Conservation (phyloP, 2,888 invertebrate species). For the Platycnemis pennipes region DNA sequence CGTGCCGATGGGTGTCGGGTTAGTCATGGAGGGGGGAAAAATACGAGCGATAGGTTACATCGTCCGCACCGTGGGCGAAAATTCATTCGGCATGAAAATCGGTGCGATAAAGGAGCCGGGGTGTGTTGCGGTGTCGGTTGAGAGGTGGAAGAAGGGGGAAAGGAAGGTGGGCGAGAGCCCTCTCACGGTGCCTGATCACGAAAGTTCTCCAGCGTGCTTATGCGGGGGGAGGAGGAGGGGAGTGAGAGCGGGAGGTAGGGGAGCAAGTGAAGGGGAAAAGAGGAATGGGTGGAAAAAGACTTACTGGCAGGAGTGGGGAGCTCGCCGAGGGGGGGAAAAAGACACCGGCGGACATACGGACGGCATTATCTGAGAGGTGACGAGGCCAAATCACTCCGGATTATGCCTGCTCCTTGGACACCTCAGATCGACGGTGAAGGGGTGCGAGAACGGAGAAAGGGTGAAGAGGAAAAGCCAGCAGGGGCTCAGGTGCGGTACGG, state of each 20-base stretch:
- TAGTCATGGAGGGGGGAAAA: conserved; percentile 18
- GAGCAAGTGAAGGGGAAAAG: not conserved
- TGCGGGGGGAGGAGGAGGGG: not conserved
- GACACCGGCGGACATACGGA: not conserved
- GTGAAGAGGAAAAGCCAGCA: not conserved
- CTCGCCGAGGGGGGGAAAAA: conserved; percentile 2
- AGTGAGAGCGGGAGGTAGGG: not conserved
- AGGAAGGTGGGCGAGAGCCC: not conserved
- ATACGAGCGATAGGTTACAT: conserved; percentile 50
- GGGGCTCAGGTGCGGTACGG: too few relatives aligned
- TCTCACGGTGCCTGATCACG: conserved; percentile 66
- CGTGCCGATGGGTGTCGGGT: not conserved
- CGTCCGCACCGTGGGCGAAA: conserved; percentile 62
- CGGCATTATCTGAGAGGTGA: not conserved
- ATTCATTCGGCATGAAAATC: conserved; percentile 65
- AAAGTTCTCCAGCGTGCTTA: conserved; percentile 48
- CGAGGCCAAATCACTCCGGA: not conserved
- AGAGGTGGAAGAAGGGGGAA: not conserved
- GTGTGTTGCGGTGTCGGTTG: not conserved
- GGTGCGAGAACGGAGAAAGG: too few relatives aligned
- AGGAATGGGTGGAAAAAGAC: not conserved
- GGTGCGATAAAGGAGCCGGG: conserved; percentile 53
- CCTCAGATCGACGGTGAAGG: too few relatives aligned
- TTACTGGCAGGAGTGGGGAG: not conserved
- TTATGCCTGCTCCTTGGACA: not conserved